These are phyloP conservation scores for Morpho deidamia DNA, from an alignment of 2,888 invertebrate genomes.

Conservation along the genomic window DNA sequence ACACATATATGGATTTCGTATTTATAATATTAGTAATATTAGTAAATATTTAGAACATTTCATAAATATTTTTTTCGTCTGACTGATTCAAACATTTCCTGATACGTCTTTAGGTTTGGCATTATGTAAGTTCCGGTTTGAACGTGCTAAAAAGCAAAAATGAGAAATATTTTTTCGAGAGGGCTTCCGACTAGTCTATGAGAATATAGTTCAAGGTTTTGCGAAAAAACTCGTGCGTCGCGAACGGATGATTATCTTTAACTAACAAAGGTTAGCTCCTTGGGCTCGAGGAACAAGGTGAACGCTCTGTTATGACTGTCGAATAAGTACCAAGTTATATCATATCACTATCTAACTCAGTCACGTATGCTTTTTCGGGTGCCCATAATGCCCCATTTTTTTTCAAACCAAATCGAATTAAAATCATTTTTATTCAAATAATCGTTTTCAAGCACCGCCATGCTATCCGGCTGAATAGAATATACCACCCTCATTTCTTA, in stretches of 20 bases:
- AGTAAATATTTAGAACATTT: too few relatives aligned
- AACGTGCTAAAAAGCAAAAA: background rate
- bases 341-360: conserved; percentile 42
- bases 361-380: conserved; percentile 46
- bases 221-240: conserved; percentile 13
- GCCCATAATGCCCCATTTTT: background rate
- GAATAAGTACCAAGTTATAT: conserved; percentile 34
- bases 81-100: too few relatives aligned
- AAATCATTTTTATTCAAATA: background rate
- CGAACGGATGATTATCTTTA: conserved; percentile 14
- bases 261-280: conserved; percentile 26
- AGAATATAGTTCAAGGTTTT: conserved; percentile 20
- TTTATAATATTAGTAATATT: too few relatives aligned
- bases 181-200: background rate
- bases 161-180: too few relatives aligned
- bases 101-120: too few relatives aligned
- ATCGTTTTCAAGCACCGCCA: too few relatives aligned
- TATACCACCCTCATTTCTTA: too few relatives aligned
- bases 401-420: too few relatives aligned
- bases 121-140: too few relatives aligned
- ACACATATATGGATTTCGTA: too few relatives aligned
- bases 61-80: too few relatives aligned
- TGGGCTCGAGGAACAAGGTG: conserved; percentile 30
- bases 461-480: too few relatives aligned
- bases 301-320: conserved; percentile 31